phyloP scores from a whole-genome alignment of 1,140 invertebrate genomes.

The Campodea augens region DNA sequence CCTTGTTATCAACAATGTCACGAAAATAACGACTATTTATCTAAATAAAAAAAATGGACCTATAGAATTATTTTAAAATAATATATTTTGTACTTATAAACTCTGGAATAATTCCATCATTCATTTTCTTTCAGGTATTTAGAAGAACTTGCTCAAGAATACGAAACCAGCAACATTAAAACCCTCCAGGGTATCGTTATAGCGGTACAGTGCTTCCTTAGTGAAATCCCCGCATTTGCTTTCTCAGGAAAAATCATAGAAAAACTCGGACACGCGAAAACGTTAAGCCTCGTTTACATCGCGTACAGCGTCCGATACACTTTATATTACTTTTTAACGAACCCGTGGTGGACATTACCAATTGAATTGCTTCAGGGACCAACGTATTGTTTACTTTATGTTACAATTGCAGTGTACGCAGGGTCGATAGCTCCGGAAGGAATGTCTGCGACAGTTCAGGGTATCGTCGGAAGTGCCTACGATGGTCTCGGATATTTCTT shows the following conservation, averaged over 20 bases:
- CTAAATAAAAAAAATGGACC: neutral
- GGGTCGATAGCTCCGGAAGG: conserved; percentile 66
- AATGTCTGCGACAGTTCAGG: conserved; percentile 62
- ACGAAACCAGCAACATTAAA: neutral
- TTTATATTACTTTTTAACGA: conserved; percentile 54
- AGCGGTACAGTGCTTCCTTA: neutral
- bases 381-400: conserved; percentile 73
- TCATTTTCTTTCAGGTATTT: neutral
- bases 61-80: neutral
- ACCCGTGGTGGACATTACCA: conserved; percentile 63
- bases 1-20: neutral
- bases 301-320: conserved; percentile 55
- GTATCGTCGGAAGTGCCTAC: conserved; percentile 49
- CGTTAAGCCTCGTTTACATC: conserved; percentile 62
- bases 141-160: neutral
- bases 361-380: conserved; percentile 72
- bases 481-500: neutral
- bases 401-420: conserved; percentile 74
- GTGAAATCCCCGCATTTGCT: neutral
- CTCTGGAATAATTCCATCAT: too few relatives aligned
- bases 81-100: neutral
- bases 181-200: neutral
- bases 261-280: conserved; percentile 59
- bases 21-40: neutral
- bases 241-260: conserved; percentile 44